A percentile compares a stretch with the other conserved stretches of the same genome.
phyloP scores from a whole-genome alignment of 2,888 invertebrate species.

The Strigamia maritima region DNA sequence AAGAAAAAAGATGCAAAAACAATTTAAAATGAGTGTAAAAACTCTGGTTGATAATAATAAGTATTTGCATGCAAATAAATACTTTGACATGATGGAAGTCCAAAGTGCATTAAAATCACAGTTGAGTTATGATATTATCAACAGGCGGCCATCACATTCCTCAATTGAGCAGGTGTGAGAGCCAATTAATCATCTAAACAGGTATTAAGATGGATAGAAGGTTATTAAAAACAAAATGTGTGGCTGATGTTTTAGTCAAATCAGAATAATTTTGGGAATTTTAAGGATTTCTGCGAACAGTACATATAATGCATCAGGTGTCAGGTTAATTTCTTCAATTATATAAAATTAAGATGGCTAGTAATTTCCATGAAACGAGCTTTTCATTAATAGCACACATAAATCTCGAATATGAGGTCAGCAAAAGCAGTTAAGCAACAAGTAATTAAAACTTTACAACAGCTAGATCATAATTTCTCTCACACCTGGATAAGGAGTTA shows the following conservation, averaged over 20 bases:
- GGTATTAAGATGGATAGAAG: conserved; percentile 28
- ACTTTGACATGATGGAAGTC: conserved; percentile 29
- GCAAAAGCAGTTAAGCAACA: conserved; percentile 29
- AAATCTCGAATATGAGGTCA: conserved; percentile 18
- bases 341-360: conserved; percentile 21
- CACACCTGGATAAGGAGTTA: not conserved
- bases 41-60: conserved; percentile 11
- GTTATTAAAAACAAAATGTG: not conserved
- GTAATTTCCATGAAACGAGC: conserved; percentile 28
- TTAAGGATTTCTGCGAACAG: not conserved
- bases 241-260: not conserved
- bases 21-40: conserved; percentile 25
- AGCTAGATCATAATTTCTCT: conserved; percentile 31
- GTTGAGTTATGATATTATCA: conserved; percentile 29
- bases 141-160: conserved; percentile 32
- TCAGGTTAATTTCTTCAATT: conserved; percentile 28
- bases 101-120: conserved; percentile 17
- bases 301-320: not conserved
- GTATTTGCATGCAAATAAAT: conserved; percentile 32
- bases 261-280: not conserved
- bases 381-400: conserved; percentile 30
- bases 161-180: conserved; percentile 34
- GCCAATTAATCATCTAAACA: conserved; percentile 34
- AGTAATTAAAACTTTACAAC: conserved; percentile 27
- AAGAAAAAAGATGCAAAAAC: conserved; percentile 17